These are phyloP conservation scores for Amazona ochrocephala DNA, from an alignment of 2,797 vertebrate species.

Conservation along the genomic window DNA sequence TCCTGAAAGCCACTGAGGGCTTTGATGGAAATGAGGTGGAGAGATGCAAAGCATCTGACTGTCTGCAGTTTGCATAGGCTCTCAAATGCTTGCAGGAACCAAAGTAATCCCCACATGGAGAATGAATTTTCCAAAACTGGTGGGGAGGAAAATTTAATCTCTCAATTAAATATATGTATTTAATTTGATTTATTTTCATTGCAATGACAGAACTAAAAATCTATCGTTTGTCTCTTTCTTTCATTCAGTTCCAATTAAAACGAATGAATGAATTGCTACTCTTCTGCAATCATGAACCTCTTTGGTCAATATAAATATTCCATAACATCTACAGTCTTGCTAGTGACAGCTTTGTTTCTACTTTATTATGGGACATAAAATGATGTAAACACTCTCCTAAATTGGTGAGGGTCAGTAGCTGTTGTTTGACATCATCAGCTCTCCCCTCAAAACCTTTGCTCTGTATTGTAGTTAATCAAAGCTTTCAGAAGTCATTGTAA, in stretches of 20 bases:
- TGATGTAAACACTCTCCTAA: not conserved
- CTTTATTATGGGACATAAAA: not conserved
- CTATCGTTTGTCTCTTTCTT: not conserved
- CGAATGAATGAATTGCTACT: not conserved
- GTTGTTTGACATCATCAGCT: not conserved
- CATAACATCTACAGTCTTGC: not conserved
- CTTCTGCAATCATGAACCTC: not conserved
- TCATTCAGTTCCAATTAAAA: not conserved
- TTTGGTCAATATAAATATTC: not conserved
- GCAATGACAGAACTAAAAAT: not conserved
- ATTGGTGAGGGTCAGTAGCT: not conserved
- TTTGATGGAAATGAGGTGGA: not conserved
- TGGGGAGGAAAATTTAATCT: not conserved
- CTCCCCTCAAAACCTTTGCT: not conserved
- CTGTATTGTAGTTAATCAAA: slow-evolving; percentile 7
- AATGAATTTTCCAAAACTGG: not conserved
- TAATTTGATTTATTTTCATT: not conserved
- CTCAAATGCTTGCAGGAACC: not conserved
- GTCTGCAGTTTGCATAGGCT: not conserved
- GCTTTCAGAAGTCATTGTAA: slow-evolving; percentile 25
- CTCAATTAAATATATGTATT: not conserved
- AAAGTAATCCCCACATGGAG: not conserved
- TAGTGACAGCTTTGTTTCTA: not conserved
- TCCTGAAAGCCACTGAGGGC: not conserved
- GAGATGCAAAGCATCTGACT: not conserved